phyloP scores from a whole-genome alignment of 2,113 vertebrate species.

The Baryphthengus martii region DNA sequence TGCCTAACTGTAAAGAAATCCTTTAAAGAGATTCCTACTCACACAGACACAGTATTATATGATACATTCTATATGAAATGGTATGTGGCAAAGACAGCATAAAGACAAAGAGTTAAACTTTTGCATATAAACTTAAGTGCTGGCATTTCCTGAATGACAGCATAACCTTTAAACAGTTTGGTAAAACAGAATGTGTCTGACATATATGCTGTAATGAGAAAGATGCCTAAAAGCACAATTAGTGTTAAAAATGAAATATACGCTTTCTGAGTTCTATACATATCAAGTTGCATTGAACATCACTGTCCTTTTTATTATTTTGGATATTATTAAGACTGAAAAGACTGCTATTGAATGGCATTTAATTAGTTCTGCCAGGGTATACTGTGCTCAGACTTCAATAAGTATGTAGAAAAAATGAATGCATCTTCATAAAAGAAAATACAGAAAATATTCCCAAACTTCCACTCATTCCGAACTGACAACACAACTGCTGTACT shows the following conservation, averaged over 20 bases:
- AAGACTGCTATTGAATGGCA: not conserved
- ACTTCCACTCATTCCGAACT: not conserved
- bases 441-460: not conserved
- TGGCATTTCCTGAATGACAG: conserved; percentile 41
- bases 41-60: not conserved
- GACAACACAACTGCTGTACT: not conserved
- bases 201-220: not conserved
- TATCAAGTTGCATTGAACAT: not conserved
- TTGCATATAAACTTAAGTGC: not conserved
- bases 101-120: not conserved
- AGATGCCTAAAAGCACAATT: conserved; percentile 7
- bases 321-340: not conserved
- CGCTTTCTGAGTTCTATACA: not conserved
- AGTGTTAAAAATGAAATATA: not conserved
- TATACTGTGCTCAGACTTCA: not conserved
- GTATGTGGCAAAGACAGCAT: not conserved
- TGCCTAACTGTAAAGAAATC: not conserved
- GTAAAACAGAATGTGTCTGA: conserved; percentile 10
- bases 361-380: not conserved
- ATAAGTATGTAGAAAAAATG: not conserved
- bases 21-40: not conserved
- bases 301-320: not conserved
- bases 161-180: conserved; percentile 30
- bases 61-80: not conserved
- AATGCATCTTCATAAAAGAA: not conserved